These are phyloP conservation scores for Orthosia incerta DNA, from an alignment of 2,888 invertebrate genomes.

Conservation along the genomic window DNA sequence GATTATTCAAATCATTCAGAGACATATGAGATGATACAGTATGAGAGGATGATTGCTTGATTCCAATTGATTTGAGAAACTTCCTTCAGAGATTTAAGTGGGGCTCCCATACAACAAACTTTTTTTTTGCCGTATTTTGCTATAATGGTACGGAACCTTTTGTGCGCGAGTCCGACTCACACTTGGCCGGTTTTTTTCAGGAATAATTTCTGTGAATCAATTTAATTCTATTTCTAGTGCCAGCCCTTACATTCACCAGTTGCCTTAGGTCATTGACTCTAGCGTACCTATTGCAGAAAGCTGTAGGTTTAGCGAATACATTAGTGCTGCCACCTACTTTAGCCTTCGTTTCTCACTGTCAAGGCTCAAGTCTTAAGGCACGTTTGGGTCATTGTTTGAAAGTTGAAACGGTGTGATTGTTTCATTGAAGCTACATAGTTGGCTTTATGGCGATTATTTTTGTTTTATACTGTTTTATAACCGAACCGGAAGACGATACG, in stretches of 20 bases:
- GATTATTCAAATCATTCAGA: too few relatives aligned
- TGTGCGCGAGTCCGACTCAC: too few relatives aligned
- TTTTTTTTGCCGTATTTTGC: too few relatives aligned
- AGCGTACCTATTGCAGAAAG: constrained; percentile 19
- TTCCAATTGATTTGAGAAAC: too few relatives aligned
- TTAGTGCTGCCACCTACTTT: constrained; percentile 15
- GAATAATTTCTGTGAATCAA: neutral
- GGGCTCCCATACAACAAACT: too few relatives aligned
- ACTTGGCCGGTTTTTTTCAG: neutral
- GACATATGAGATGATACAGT: too few relatives aligned
- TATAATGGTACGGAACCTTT: too few relatives aligned
- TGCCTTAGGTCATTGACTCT: constrained; percentile 40
- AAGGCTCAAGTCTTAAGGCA: constrained; percentile 32
- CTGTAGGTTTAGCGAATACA: constrained; percentile 28
- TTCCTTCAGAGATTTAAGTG: too few relatives aligned
- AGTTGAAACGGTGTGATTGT: neutral
- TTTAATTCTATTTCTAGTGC: neutral
- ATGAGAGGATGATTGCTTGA: too few relatives aligned
- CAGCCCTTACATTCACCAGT: constrained; percentile 26
- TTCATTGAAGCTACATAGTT: neutral
- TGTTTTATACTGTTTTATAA: too few relatives aligned
- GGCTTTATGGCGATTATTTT: too few relatives aligned
- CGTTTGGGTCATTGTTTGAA: neutral
- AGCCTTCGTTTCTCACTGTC: constrained; percentile 48
- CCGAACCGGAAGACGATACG: too few relatives aligned